Base-by-base conservation (phyloP, 2,888 invertebrate species). In the Dyspetes luteomarginatus region DNA sequence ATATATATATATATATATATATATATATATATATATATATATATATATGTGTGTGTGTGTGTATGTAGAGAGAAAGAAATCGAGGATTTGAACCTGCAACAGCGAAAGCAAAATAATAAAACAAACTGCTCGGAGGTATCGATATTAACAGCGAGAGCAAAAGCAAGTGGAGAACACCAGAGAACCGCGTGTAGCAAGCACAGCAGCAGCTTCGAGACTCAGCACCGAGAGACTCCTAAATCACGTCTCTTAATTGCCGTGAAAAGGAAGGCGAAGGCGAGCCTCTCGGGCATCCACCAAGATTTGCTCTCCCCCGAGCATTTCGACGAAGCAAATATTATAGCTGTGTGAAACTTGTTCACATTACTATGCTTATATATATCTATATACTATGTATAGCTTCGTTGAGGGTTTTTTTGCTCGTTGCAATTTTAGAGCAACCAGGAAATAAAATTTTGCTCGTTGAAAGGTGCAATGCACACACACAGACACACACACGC, bases 191-290 rank as follows among this genome's bases (percentile, higher is more conserved):
- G 62, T 30, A 62, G 52, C 78, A 43, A 36, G 36, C 36, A 0
- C 41, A 60, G 78, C 60, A 82, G 77, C 64, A 50, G 60, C 55
- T 55, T 45, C 64, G 69, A 64, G 73, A 60, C 28, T 78, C 78
- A 69, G 78, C 67, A 62, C 64, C 79, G 64, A 65, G 73, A 80
- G 77, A 81, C 75, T 78, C 83, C 83, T 88, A 87, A 88, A 88
- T 87, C 88, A 87, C 84, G 71, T 71, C 79, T 80, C 84, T 86
- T 88, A 86, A 88, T 88, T 86, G 84, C 85, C 79, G 72, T 75
- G 79, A 75, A 75, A 79, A 79, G 79, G 69, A 80, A 65, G 55
- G 80, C 72, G 73, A 71, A 71, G 55, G 30, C 60, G 22, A 41
- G 50, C 74, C n/a, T 73, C 60, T 17, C 58, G 67, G 43, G 52